Conservation (phyloP, 23 tunicate genomes). For the Ascidia mentula region DNA sequence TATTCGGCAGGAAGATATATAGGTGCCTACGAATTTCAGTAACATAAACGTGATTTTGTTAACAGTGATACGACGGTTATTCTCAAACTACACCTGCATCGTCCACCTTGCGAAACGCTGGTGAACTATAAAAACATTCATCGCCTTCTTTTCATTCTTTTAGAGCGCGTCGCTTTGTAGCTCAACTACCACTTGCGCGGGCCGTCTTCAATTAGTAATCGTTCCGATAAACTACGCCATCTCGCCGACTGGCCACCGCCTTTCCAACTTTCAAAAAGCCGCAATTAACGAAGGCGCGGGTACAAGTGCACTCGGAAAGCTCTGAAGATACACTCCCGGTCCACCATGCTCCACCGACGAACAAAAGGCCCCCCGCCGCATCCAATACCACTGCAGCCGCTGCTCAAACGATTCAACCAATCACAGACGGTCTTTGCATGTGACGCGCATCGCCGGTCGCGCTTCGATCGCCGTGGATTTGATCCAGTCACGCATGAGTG, state of each 20-base stretch:
- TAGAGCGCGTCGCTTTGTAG: neutral
- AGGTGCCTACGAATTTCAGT: too few relatives aligned
- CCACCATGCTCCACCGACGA: neutral
- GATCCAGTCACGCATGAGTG: neutral
- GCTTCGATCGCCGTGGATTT: neutral
- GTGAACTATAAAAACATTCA: too few relatives aligned
- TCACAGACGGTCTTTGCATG: too few relatives aligned
- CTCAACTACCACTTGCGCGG: neutral
- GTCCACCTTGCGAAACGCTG: neutral
- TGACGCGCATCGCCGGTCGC: neutral
- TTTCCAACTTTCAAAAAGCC: neutral
- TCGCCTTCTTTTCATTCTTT: too few relatives aligned
- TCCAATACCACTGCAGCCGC: neutral
- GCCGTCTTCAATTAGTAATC: conserved; percentile 1
- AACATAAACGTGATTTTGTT: too few relatives aligned
- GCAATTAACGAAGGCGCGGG: conserved; percentile 1
- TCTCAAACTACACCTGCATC: neutral
- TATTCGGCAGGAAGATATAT: too few relatives aligned
- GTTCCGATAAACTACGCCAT: neutral
- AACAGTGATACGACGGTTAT: too few relatives aligned
- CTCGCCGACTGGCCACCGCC: neutral
- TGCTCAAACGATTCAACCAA: too few relatives aligned
- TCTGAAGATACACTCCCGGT: neutral
- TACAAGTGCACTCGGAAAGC: conserved; percentile 3
- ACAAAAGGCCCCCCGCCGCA: neutral